Base-by-base conservation (phyloP, 2,888 invertebrate genomes). In the Drosophila maculinotata region DNA sequence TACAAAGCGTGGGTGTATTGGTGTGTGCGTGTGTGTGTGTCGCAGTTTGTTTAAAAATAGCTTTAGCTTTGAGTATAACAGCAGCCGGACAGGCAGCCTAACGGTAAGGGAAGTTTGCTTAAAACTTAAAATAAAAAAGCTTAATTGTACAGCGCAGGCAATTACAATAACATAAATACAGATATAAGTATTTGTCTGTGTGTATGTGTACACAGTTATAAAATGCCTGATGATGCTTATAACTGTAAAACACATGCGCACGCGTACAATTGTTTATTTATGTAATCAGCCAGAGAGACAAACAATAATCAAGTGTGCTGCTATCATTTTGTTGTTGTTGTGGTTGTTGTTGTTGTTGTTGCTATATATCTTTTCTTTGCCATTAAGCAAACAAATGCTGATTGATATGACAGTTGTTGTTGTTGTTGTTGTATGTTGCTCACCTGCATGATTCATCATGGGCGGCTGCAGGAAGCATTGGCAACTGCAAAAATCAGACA, bases 371-470 rank as follows among this genome's bases (percentile, higher is more conserved):
- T 53, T 63, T 59, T 49, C 35, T 38, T 60, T 56, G 57, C 63
- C 75, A 53, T 77, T 79, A 42, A 72, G 45, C 63, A 77, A 77
- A 72, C 56, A 72, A 73, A 73, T 76, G 41, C 66, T 64, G 48
- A 73, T 80, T 76, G 76, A 79, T 73, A 68, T 60, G 70, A 68
- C 76, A 76, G 57, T 39, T 49, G 14, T 35, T 36, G 35, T 59
- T 45, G 45, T 44, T 38, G 42, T 45, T 66, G 33, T 36, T 59
- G 4, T 30, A 15, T 12, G 36, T 59, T 49, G 54, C 42, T 31
- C 54, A 79, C 79, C 79, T 79, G 69, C 42, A 20, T 73, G 75
- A 69, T 48, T 76, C 73, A 76, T 76, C 73, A 76, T 70, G 36
- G 58, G 67, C 36, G 67, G 52, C 59, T 59, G 65, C 65, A 69